These are phyloP conservation scores for Temnothorax nylanderi DNA, from an alignment of 1,140 invertebrate genomes.

Conservation along the genomic window DNA sequence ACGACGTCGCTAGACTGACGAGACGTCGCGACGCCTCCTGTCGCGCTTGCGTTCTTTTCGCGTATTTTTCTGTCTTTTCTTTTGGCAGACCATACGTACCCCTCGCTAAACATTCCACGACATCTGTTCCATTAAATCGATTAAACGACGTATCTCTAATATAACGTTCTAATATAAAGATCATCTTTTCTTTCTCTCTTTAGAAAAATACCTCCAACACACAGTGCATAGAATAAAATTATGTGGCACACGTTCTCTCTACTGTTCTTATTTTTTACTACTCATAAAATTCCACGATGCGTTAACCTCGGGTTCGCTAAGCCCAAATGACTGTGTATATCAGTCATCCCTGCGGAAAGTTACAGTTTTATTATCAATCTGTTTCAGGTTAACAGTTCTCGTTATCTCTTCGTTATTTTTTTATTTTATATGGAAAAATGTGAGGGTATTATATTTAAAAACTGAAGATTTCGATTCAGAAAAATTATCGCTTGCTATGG, in stretches of 20 bases:
- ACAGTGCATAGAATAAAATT: not conserved
- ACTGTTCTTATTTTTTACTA: not conserved
- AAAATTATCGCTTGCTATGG: not conserved
- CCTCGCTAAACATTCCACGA: not conserved
- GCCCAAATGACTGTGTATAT: not conserved
- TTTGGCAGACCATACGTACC: not conserved
- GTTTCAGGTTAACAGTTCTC: not conserved
- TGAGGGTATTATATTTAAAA: not conserved
- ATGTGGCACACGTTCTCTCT: not conserved
- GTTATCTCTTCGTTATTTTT: not conserved
- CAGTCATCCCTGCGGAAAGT: not conserved
- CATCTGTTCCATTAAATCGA: not conserved
- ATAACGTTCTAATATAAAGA: not conserved
- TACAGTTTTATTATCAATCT: not conserved
- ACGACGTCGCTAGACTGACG: slow-evolving; percentile 60
- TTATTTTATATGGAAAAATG: not conserved
- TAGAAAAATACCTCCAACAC: not conserved
- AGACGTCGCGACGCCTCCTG: slow-evolving; percentile 61
- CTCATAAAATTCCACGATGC: not conserved
- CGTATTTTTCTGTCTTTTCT: slow-evolving; percentile 16
- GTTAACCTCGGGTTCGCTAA: not conserved
- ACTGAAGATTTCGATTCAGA: not conserved
- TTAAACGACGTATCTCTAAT: slow-evolving; percentile 18
- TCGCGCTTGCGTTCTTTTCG: slow-evolving; percentile 51
- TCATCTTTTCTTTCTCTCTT: not conserved